phyloP scores from a whole-genome alignment of 2,797 vertebrate genomes.

The Acanthis flammea region DNA sequence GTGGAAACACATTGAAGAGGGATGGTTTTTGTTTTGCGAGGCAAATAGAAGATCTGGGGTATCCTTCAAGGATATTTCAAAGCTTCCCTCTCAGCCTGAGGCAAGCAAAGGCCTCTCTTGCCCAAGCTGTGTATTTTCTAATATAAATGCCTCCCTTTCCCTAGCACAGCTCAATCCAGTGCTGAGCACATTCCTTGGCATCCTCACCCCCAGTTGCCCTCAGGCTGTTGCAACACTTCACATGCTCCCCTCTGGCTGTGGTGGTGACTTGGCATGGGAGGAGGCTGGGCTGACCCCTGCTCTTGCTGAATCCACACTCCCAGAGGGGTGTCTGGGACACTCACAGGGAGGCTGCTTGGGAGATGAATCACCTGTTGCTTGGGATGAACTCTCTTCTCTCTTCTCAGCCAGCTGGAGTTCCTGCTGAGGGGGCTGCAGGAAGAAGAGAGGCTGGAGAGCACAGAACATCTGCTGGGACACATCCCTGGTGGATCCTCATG shows the following conservation, averaged over 20 bases:
- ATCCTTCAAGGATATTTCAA: neutral
- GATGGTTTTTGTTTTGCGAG: neutral
- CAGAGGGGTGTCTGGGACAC: neutral
- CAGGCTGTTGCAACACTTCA: slow-evolving; percentile 18
- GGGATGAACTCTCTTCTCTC: neutral
- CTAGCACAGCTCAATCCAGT: slow-evolving; percentile 34
- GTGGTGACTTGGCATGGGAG: slow-evolving; percentile 17
- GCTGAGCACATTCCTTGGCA: slow-evolving; percentile 34
- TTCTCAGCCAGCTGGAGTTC: neutral
- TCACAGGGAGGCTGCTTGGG: neutral
- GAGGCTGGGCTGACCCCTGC: slow-evolving; percentile 21
- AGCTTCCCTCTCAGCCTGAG: slow-evolving; percentile 1
- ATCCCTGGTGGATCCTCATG: neutral
- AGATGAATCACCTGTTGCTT: slow-evolving; percentile 56
- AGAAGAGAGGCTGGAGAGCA: neutral
- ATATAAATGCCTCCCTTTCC: slow-evolving; percentile 37
- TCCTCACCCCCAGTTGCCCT: slow-evolving; percentile 33
- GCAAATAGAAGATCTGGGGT: neutral
- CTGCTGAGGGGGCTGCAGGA: neutral
- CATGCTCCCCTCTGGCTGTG: neutral
- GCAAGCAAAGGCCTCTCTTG: slow-evolving; percentile 40
- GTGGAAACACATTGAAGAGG: slow-evolving; percentile 24
- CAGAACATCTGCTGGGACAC: neutral
- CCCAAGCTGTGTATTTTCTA: slow-evolving; percentile 14
- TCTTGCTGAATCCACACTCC: slow-evolving; percentile 50